A percentile compares a stretch with the other conserved stretches of the same genome.
Conservation (phyloP, 2,888 invertebrate species). For the Eretmocerus hayati region DNA sequence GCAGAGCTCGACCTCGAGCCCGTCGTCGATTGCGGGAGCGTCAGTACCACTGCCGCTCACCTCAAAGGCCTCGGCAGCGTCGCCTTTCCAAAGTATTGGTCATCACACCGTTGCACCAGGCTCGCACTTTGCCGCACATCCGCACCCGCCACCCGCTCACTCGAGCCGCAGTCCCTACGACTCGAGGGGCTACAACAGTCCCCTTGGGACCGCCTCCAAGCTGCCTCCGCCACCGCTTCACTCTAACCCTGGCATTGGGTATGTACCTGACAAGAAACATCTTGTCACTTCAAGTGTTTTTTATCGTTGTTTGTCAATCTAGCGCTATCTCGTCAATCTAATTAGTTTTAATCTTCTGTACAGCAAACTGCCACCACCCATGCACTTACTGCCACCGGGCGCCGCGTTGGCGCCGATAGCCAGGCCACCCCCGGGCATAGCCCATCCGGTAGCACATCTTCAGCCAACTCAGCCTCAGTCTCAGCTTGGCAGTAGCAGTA, state of each 20-base stretch:
- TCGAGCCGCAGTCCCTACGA: slow-evolving; percentile 48
- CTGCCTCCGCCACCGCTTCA: slow-evolving; percentile 49
- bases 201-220: slow-evolving; percentile 34
- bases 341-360: too few species aligned
- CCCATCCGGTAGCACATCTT: slow-evolving; percentile 34
- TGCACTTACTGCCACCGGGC: slow-evolving; percentile 44
- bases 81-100: slow-evolving; percentile 15
- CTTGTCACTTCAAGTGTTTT: background rate
- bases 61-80: slow-evolving; percentile 50
- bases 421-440: slow-evolving; percentile 34
- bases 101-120: slow-evolving; percentile 11
- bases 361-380: slow-evolving; percentile 28
- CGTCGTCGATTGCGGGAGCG: slow-evolving; percentile 12
- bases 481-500: background rate
- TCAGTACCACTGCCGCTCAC: slow-evolving; percentile 49
- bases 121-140: slow-evolving; percentile 39
- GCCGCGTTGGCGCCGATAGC: slow-evolving; percentile 42
- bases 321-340: background rate
- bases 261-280: background rate
- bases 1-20: slow-evolving; percentile 15
- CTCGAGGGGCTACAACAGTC: slow-evolving; percentile 35
- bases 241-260: slow-evolving; percentile 27
- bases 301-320: background rate
- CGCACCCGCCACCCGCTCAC: slow-evolving; percentile 44
- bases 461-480: slow-evolving; percentile 17